Conservation (phyloP, 2,113 vertebrate species). For the Pelobates fuscus region DNA sequence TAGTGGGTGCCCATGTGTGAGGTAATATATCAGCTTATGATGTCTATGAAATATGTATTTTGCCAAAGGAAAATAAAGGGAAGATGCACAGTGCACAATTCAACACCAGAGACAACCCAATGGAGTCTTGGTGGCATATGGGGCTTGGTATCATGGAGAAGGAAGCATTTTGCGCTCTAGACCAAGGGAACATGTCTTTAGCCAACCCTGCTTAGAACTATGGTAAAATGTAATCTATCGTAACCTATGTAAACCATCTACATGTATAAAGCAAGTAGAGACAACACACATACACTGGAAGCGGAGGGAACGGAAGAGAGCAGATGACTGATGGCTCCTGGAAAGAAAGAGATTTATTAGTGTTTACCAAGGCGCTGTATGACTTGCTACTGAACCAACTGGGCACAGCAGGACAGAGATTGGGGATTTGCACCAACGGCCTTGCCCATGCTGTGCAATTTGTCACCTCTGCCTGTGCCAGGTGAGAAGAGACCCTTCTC, state of each 20-base stretch:
- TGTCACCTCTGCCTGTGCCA: conserved; percentile 53
- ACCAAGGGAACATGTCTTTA: too few species aligned
- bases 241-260: not conserved
- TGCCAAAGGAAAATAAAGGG: too few species aligned
- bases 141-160: too few species aligned
- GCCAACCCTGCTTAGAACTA: too few species aligned
- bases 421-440: conserved; percentile 63
- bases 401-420: conserved; percentile 70
- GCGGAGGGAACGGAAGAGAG: not conserved
- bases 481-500: not conserved
- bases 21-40: too few species aligned
- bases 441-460: conserved; percentile 58
- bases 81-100: too few species aligned
- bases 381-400: conserved; percentile 68
- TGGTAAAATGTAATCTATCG: too few species aligned
- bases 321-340: conserved; percentile 55
- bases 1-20: too few species aligned
- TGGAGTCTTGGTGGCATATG: too few species aligned
- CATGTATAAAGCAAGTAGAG: not conserved
- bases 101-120: too few species aligned
- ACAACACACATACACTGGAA: not conserved
- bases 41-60: too few species aligned
- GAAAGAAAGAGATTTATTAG: conserved; percentile 68
- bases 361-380: conserved; percentile 70
- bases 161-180: too few species aligned